These are phyloP conservation scores for Syrrhaptes paradoxus DNA, from an alignment of 2,113 vertebrate species.

Conservation along the genomic window DNA sequence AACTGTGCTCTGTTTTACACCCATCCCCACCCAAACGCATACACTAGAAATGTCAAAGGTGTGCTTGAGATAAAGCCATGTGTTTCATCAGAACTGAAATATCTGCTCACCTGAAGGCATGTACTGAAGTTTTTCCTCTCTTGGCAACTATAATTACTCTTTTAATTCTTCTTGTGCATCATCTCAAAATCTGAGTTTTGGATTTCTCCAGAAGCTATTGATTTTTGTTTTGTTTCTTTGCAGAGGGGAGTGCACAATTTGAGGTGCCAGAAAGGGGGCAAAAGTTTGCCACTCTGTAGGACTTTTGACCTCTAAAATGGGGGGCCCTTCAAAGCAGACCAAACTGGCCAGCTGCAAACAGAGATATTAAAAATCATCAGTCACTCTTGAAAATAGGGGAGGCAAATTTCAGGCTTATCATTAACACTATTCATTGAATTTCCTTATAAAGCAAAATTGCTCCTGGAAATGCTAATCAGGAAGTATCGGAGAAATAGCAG, in stretches of 20 bases:
- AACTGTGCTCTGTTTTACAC: conserved; percentile 38
- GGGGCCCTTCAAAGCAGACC: neutral
- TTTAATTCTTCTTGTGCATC: conserved; percentile 33
- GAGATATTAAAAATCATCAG: conserved; percentile 1
- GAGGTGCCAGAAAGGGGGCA: neutral
- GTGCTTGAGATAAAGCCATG: conserved; percentile 10
- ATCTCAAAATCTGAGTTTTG: conserved; percentile 11
- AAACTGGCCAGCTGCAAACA: conserved; percentile 4
- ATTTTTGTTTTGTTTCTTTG: neutral
- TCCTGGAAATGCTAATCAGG: conserved; percentile 45
- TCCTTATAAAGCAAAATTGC: conserved; percentile 38
- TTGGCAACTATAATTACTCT: conserved; percentile 2
- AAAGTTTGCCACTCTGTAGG: neutral
- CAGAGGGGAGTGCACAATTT: neutral
- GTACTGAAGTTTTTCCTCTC: conserved; percentile 10
- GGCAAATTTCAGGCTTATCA: conserved; percentile 25
- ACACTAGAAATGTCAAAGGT: conserved; percentile 55
- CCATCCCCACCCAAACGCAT: conserved; percentile 29
- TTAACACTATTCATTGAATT: conserved; percentile 14
- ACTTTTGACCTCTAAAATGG: neutral
- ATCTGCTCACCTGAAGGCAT: conserved; percentile 30
- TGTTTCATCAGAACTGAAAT: neutral
- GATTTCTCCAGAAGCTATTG: neutral
- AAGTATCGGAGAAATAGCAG: conserved; percentile 29
- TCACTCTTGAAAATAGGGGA: neutral